phyloP scores from a whole-genome alignment of 2,113 vertebrate genomes.

The Scopus umbretta region DNA sequence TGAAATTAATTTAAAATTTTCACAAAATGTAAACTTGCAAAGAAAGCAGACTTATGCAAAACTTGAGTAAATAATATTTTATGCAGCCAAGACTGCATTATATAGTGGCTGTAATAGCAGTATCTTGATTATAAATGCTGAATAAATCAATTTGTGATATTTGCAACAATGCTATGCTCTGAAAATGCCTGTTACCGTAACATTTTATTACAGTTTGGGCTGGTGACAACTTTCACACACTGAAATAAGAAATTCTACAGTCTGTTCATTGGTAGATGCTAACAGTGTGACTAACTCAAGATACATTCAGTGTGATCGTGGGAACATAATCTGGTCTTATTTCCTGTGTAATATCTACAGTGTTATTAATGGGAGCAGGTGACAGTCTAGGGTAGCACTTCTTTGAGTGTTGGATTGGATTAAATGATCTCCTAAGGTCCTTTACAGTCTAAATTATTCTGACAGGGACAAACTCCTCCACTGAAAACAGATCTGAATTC shows the following conservation, averaged over 20 bases:
- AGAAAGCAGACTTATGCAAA: not conserved
- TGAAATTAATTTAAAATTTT: not conserved
- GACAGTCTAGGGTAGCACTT: not conserved
- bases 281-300: not conserved
- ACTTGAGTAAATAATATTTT: not conserved
- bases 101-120: not conserved
- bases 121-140: not conserved
- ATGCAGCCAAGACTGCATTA: not conserved
- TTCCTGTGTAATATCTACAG: not conserved
- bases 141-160: not conserved
- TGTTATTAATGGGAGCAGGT: not conserved
- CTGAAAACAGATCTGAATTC: not conserved
- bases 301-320: not conserved
- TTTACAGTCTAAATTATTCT: not conserved
- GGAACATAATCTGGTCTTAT: not conserved
- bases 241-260: not conserved
- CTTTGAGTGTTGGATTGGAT: not conserved
- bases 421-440: not conserved
- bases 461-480: not conserved
- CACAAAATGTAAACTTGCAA: not conserved
- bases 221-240: not conserved
- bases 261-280: not conserved
- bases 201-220: not conserved
- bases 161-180: not conserved
- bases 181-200: not conserved